Evolutionary conservation across 1,140 invertebrate genomes (phyloP), one percentile per base, ranked within the genome.

Genomic region (Cotesia glomerata): DNA sequence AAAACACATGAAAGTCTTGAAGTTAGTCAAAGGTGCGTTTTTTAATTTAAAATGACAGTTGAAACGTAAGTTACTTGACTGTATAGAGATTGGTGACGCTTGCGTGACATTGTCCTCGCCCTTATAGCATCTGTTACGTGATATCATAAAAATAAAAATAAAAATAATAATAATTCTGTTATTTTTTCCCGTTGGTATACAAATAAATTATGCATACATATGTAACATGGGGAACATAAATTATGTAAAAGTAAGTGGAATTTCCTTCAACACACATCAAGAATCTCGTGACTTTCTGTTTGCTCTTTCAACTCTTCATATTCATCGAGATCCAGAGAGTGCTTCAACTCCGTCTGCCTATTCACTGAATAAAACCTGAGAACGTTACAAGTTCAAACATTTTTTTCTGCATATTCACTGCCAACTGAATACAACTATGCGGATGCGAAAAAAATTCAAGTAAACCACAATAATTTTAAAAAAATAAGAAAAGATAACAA

Each of bases 241-340:
- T 14, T 54, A 54, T 54, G 51, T 14, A 54, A 54, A n/a, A 54
- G 51, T 54, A 8, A 39, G 7, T 11, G 13, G 13, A 13, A 11
- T 54, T 54, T 54, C 14, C 39, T 39, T 11, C 11, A 7, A 39
- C 18, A 16, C 51, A 14, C 51, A 54, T 54, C 51, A 16, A 54
- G 51, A 54, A 16, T 54, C 51, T 54, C 51, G 51, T 54, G 51
- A 54, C 13, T 54, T 54, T 54, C 51, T 54, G 51, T 54, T 54
- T 54, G 14, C 51, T 54, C 51, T 54, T 54, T 54, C 51, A 54
- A 54, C 51, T 54, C 51, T 54, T 54, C 51, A 54, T 54, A 54
- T 54, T 54, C 51, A 54, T 54, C 51, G 51, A 54, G 39, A 9
- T 39, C 39, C 11, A 39, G 39, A 39, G 51, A 54, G 51, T 13